Conservation (phyloP, 2,113 vertebrate genomes). For the Sorex araneus region DNA sequence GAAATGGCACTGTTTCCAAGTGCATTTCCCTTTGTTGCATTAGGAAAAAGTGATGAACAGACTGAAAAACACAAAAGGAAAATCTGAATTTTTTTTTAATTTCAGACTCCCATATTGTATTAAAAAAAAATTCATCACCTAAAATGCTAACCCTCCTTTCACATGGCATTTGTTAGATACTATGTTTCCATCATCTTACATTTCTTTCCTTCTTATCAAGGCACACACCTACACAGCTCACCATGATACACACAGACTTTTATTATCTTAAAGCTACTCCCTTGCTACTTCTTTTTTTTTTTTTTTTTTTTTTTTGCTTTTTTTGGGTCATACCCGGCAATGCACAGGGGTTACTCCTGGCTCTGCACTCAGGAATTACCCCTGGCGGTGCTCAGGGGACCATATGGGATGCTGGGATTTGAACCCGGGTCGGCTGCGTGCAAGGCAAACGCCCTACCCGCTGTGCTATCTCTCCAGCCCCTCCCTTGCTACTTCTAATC, state of each 20-base stretch:
- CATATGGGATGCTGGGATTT: no score
- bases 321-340: no score
- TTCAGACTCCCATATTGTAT: not conserved
- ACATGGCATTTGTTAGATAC: not conserved
- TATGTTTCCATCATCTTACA: not conserved
- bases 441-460: no score
- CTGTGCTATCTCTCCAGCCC: no score
- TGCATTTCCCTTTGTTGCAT: slow-evolving; percentile 40
- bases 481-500: not conserved
- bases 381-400: no score
- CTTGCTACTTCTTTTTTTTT: not conserved
- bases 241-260: not conserved
- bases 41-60: slow-evolving; percentile 65
- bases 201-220: not conserved
- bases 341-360: no score
- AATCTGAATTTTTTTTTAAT: not conserved
- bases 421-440: no score
- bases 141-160: not conserved
- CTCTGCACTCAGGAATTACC: no score
- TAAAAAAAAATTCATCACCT: not conserved
- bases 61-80: slow-evolving; percentile 37
- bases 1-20: slow-evolving; percentile 41
- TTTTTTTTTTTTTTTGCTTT: no score
- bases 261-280: not conserved
- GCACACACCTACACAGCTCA: not conserved